Evolutionary conservation across 2,888 invertebrate species (phyloP), one percentile per base, ranked within the genome.

Genomic region (Congeria kusceri): DNA sequence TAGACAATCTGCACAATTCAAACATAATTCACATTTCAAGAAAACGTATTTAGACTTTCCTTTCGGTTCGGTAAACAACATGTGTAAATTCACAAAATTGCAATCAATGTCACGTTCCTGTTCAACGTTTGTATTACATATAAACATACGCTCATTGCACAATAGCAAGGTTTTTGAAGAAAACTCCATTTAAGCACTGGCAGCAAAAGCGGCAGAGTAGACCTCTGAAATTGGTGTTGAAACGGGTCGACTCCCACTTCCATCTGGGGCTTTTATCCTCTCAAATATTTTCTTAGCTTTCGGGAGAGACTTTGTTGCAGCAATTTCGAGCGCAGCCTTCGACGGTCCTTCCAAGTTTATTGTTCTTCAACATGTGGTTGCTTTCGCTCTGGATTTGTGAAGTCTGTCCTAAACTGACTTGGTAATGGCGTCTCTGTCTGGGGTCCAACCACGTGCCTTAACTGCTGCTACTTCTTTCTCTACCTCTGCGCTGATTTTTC

Each of bases 401-500:
- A 56, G 56, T 56, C 25, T 56, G 25, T 56, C 25, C 1, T 25
- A 56, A 20, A 56, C 56, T 25, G 20, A 25, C 25, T 56, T 20
- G 13, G 56, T 56, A 25, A 56, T 56, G 3, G 20, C 23, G 25
- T 56, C 56, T 18, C 25, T 56, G n/a, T 56, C 25, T 5, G 25
- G 20, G 9, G 9, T 20, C 11, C 1, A 1, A 15, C 56, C 56
- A 18, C 11, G 9, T 56, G 56, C 56, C 13, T 56, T 56, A 56
- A 11, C n/a, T 20, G 20, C 25, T 56, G 25, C 3, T 9, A 56
- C 25, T 56, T 56, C 56, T 18, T 56, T 20, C 9, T 56, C 56
- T 25, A 65, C 65, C 20, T 65, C 65, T 29, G 28, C 18, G 11
- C 13, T 18, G 29, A 65, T 53, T 32, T 28, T 32, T 15, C 53